Evolutionary conservation across 2,888 invertebrate genomes (phyloP), one percentile per base, ranked within the genome.

Genomic region (Hyposoter didymator): DNA sequence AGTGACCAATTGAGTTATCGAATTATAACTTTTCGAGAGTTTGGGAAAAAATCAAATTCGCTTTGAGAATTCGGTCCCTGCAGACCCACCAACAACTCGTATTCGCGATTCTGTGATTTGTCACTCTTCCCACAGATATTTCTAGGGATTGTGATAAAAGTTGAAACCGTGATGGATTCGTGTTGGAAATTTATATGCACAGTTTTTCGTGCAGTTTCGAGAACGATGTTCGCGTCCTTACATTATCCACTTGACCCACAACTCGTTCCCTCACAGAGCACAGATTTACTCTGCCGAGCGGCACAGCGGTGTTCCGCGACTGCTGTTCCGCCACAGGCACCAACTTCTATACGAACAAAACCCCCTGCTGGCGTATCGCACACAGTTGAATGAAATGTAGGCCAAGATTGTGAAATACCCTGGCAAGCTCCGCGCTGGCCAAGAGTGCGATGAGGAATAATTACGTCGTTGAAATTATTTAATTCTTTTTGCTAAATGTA

Each of bases 221-320:
- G 70, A 84, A 84, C 55, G 64, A 66, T 78, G 84, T 79, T 85
- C 84, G 70, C 80, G 83, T 28, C 28, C 85, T 85, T 80, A 79
- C 87, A 88, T 89, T 89, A 89, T 87, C 89, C 88, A 88, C 88
- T 89, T 88, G 85, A 87, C 79, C 81, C 89, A 74, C 82, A 82
- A 70, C 85, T 85, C 78, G 52, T 81, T 80, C 80, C 80, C 74
- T 45, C 81, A 72, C 78, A 73, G 84, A 84, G 73, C 78, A 70
- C 78, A 72, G 82, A 84, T 86, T 82, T 79, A 76, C 82, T 72
- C 76, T 76, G 79, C 79, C 72, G 76, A 76, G 14, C 52, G 64
- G 73, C 32, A 28, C 28, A 59, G 43, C 32, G n/a, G 73, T 73
- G 67, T 69, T 52, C 73, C 22, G 47, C 22, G 49, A 70, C 55